Conservation (phyloP, 2,797 vertebrate species). For the Myotis pilosus region DNA sequence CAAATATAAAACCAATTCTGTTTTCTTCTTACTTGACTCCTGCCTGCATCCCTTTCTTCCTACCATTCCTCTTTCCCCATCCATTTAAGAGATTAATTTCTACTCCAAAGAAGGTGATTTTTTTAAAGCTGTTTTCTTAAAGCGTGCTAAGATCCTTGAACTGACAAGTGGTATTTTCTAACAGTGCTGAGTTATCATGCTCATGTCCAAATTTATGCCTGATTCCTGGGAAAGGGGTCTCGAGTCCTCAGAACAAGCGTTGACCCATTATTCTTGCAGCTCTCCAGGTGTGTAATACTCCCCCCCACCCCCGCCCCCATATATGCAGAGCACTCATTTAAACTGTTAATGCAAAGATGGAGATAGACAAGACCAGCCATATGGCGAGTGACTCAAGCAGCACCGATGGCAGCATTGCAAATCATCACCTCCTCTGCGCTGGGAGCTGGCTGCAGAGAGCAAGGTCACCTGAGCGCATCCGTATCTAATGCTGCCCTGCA, state of each 20-base stretch:
- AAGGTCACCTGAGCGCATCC: background rate
- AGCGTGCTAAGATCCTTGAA: conserved; percentile 58
- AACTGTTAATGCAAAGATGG: background rate
- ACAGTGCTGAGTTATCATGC: conserved; percentile 57
- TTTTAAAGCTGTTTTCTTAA: conserved; percentile 69
- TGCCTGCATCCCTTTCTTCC: background rate
- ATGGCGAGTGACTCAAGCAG: background rate
- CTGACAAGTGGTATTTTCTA: conserved; percentile 55
- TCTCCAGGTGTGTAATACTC: background rate
- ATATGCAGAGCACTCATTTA: background rate
- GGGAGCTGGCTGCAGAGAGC: background rate
- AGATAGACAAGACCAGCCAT: background rate
- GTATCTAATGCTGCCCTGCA: background rate
- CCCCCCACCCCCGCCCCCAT: too few relatives aligned
- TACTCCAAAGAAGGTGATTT: conserved; percentile 58
- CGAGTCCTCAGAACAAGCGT: background rate
- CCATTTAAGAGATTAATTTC: conserved; percentile 66
- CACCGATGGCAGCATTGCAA: background rate
- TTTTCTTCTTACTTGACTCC: background rate
- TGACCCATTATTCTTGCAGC: background rate
- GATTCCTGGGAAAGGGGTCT: background rate
- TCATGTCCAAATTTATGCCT: conserved; percentile 20
- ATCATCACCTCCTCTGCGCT: background rate
- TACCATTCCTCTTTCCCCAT: background rate
- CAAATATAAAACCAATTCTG: background rate